Evolutionary conservation across 2,888 invertebrate species (phyloP).

Genomic region (Lottia scabra): DNA sequence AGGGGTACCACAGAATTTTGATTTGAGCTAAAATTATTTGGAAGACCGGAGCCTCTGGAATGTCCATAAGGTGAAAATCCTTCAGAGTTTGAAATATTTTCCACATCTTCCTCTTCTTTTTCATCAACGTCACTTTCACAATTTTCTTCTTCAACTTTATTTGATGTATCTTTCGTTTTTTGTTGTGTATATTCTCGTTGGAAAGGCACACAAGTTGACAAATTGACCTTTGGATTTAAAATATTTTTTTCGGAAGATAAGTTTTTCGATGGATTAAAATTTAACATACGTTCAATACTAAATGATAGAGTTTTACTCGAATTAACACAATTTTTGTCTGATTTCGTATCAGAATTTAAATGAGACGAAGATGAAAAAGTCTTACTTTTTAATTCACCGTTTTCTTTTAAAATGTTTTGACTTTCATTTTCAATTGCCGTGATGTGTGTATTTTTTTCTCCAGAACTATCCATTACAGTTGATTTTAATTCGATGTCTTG

Average conservation of each 20-base stretch:
- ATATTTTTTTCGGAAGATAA: not conserved
- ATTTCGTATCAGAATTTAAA: conserved; percentile 1
- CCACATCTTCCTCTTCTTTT: not conserved
- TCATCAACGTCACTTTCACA: not conserved
- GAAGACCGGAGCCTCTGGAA: not conserved
- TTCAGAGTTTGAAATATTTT: not conserved
- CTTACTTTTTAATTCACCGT: not conserved
- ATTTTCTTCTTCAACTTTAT: not conserved
- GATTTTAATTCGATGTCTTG: not conserved
- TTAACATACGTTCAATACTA: conserved; percentile 4
- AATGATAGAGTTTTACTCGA: not conserved
- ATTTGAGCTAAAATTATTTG: not conserved
- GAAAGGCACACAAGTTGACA: not conserved
- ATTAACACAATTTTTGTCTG: not conserved
- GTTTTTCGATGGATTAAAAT: not conserved
- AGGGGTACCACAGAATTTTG: not conserved
- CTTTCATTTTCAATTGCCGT: not conserved
- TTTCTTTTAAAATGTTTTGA: not conserved
- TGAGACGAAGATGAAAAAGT: not conserved
- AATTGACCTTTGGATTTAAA: not conserved
- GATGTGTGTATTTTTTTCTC: too few species aligned
- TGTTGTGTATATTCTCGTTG: not conserved
- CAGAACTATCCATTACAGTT: not conserved
- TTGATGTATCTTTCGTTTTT: not conserved
- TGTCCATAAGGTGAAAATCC: not conserved